Conservation (phyloP, 2,113 vertebrate genomes). For the Grammomys surdaster region DNA sequence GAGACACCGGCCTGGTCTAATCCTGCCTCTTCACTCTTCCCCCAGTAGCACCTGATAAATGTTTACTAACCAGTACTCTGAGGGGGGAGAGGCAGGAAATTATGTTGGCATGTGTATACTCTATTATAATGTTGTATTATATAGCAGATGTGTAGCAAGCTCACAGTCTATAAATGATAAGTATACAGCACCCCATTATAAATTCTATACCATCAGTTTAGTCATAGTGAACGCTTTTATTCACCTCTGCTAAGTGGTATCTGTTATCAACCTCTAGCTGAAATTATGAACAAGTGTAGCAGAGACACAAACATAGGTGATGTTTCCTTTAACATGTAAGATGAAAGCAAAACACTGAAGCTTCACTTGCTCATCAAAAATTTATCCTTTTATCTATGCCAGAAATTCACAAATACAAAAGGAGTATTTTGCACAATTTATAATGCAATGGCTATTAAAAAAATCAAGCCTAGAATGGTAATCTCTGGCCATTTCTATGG, state of each 20-base stretch:
- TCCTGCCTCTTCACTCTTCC: background rate
- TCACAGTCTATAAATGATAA: background rate
- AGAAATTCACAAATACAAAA: background rate
- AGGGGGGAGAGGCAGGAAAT: background rate
- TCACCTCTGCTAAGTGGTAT: background rate
- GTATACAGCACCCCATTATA: background rate
- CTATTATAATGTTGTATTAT: background rate
- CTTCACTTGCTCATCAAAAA: background rate
- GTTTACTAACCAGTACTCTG: background rate
- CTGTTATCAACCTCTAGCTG: background rate
- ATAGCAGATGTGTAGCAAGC: background rate
- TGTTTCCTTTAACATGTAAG: background rate
- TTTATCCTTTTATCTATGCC: background rate
- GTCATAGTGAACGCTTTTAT: background rate
- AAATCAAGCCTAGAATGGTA: background rate
- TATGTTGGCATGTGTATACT: background rate
- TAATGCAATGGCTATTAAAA: background rate
- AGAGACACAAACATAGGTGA: background rate
- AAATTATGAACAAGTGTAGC: background rate
- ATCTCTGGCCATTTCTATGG: background rate
- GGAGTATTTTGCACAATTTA: background rate
- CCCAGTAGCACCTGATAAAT: background rate
- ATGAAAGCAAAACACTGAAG: background rate
- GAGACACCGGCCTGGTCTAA: background rate
- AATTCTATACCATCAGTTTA: background rate